These are phyloP conservation scores for Diacarnus erythraeanus DNA, from an alignment of 37 sponge, comb jelly and placozoan genomes.

Conservation along the genomic window DNA sequence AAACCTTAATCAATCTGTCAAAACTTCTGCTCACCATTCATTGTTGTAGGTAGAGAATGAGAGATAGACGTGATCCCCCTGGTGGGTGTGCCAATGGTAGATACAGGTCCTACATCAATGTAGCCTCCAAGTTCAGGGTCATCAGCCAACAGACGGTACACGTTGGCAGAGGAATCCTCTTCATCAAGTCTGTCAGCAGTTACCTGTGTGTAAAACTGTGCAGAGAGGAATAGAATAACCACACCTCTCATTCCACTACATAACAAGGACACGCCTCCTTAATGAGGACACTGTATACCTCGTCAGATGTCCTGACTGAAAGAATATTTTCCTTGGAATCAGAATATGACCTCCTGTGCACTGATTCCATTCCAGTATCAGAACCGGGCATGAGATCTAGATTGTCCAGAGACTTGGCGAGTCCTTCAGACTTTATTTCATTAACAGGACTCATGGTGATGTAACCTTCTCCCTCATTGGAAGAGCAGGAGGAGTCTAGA, in stretches of 20 bases:
- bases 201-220: slow-evolving; percentile 9
- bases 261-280: too few species aligned
- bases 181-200: too few species aligned
- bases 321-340: background rate
- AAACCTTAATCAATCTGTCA: too few species aligned
- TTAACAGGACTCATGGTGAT: background rate
- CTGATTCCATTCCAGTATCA: background rate
- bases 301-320: background rate
- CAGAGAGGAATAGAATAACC: slow-evolving; percentile 24
- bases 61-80: background rate
- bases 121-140: background rate
- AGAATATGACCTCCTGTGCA: background rate
- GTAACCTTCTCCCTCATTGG: background rate
- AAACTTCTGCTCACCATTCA: background rate
- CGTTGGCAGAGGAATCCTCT: too few species aligned
- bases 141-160: background rate
- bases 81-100: too few species aligned
- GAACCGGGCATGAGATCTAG: background rate
- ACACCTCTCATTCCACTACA: too few species aligned
- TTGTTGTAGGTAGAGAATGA: background rate
- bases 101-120: too few species aligned
- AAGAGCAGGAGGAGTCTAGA: background rate
- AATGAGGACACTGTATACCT: too few species aligned
- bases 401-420: background rate
- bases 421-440: background rate